Base-by-base conservation (phyloP, 2,113 vertebrate species). In the Crotophaga sulcirostris region DNA sequence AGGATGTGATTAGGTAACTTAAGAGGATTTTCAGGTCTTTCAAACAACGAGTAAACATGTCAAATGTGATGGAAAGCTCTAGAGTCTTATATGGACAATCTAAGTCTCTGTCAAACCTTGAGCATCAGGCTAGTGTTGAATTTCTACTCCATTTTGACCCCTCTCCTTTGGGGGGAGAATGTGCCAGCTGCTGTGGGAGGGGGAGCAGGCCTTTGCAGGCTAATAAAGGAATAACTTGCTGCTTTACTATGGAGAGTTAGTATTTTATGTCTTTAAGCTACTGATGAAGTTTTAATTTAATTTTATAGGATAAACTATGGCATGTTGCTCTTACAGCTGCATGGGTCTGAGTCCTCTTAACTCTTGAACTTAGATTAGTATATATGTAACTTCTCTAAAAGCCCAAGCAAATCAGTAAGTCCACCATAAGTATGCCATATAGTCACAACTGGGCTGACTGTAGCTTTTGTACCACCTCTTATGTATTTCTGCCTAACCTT, bases 1-100 rank as follows among this genome's bases (percentile, higher is more conserved):
- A 87, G 93, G 89, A 94, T 94, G 77, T 58, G 89, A 94, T 96
- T 89, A 87, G 64, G 60, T 84, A 89, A 86, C 55, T 86, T 84
- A 78, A 87, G 74, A 89, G 89, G 87, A 91, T 94, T 95, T 94
- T 78, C 40, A 92, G 51, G 58, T 75, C 80, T 94, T 95, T 94
- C 56, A 97, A 87, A 91, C 66, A 87, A 42, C 0, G 36, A 76
- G 29, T 92, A 93, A 94, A 89, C 55, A 75, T 90, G 86, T 93
- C 90, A 93, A 74, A 92, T 70, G 45, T 92, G 83, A 86, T 95
- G 88, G 88, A 95, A 93, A 93, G 59, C 80, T 90, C 44, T 29
- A 36, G 59, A 92, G 55, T 84, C 55, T 84, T 93, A 59, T 11
- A 75, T 75, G 76, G 94, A 63, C 72, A 52, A 70, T 74, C 26